These are phyloP conservation scores for Rhyacichthys aspro DNA, from an alignment of 2,797 vertebrate genomes.

Conservation along the genomic window DNA sequence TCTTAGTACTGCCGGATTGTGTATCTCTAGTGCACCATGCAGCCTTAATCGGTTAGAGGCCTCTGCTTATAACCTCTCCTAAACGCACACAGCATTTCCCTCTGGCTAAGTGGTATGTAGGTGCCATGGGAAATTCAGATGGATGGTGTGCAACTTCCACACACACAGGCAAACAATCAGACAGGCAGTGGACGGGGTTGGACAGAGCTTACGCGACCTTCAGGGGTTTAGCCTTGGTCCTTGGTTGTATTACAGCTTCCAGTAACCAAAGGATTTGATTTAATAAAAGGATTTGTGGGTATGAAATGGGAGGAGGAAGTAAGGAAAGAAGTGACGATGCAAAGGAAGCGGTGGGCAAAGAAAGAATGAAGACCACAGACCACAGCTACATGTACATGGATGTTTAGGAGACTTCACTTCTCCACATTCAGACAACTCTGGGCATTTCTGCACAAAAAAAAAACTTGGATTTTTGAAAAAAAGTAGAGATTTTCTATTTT, in stretches of 20 bases:
- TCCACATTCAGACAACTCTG: too few species aligned
- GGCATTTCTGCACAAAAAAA: too few species aligned
- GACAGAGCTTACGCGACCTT: conserved; percentile 56
- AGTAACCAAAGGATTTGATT: conserved; percentile 63
- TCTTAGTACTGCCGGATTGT: conserved; percentile 55
- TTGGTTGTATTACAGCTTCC: conserved; percentile 56
- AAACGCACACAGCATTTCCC: conserved; percentile 52
- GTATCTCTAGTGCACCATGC: conserved; percentile 56
- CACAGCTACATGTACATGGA: too few species aligned
- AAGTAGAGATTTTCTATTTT: too few species aligned
- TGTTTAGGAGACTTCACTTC: too few species aligned
- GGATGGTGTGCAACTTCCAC: conserved; percentile 34
- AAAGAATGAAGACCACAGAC: neutral
- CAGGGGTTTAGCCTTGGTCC: conserved; percentile 54
- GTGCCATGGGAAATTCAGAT: conserved; percentile 70
- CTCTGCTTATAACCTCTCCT: conserved; percentile 54
- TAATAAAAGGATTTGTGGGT: conserved; percentile 68
- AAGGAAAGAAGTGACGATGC: conserved; percentile 12
- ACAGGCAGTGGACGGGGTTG: conserved; percentile 35
- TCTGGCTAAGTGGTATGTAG: conserved; percentile 59
- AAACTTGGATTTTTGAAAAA: too few species aligned
- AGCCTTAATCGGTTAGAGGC: conserved; percentile 65
- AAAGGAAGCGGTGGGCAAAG: conserved; percentile 4
- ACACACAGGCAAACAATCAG: conserved; percentile 49
- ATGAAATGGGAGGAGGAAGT: conserved; percentile 21